A percentile compares a stretch with the other conserved stretches of the same genome.
These are phyloP conservation scores for Pollicipes pollicipes DNA, from an alignment of 1,140 invertebrate genomes.

Conservation along the genomic window DNA sequence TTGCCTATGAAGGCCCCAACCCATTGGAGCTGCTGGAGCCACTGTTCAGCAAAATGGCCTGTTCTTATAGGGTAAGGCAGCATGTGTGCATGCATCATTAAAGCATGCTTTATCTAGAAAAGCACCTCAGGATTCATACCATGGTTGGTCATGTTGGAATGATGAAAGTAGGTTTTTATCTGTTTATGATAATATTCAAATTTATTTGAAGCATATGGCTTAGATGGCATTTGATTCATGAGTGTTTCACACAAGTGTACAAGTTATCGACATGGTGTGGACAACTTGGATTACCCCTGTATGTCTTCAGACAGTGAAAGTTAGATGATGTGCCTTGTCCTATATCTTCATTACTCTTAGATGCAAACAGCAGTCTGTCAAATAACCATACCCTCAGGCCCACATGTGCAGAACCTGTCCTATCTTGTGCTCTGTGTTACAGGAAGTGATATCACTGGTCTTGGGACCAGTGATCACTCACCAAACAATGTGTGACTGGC, in stretches of 20 bases:
- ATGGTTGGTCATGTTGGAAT: background rate
- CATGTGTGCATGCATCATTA: background rate
- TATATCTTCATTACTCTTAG: no score
- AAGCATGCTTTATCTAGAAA: background rate
- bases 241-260: background rate
- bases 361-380: no score
- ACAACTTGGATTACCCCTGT: no score
- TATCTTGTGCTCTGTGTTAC: no score
- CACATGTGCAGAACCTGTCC: no score
- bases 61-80: conserved; percentile 51
- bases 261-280: background rate
- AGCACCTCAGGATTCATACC: background rate
- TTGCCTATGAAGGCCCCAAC: conserved; percentile 38
- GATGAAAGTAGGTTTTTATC: conserved; percentile 6
- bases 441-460: no score
- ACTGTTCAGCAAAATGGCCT: conserved; percentile 49
- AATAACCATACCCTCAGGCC: no score
- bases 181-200: conserved; percentile 11
- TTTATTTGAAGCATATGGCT: no score
- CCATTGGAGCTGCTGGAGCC: conserved; percentile 55
- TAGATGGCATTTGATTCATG: background rate
- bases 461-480: no score
- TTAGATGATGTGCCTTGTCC: conserved; percentile 10
- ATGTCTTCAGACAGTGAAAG: background rate
- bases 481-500: no score